Base-by-base conservation (phyloP, 1,140 invertebrate species). In the Hermatobates lingyangjiaoensis region DNA sequence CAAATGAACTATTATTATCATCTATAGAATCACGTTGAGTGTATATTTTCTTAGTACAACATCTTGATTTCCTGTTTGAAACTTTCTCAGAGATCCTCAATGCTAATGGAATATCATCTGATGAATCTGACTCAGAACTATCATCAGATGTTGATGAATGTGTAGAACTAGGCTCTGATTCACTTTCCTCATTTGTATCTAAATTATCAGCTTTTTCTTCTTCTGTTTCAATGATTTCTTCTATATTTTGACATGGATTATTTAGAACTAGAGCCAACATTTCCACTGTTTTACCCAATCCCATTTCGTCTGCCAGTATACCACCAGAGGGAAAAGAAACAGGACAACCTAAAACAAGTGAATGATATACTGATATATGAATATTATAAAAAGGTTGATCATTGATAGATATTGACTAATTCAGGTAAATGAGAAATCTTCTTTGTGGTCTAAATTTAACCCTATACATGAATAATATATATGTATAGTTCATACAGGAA, bases 261-360 rank as follows among this genome's bases (percentile, higher is more conserved):
- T 68, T 59, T 40, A 86, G 60, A 56, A 87, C 72, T 50, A 77
- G 73, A 15, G 79, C 73, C 12, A 87, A 59, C 21, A 86, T 73
- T 66, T 87, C 83, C 3, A 87, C 75, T 0, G 84, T 87, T 68
- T 87, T 87, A 1, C 84, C 84, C 18, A 87, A 62, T 10, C 83
- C 84, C 84, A 87, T 88, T 67, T 87, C 83, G 67, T 88, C 84
- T 18, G 81, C 82, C 44, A 88, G 64, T 50, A 88, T 84, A 4
- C 83, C 84, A 48, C 83, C 82, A n/a, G 69, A 72, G 30, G 68
- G 65, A 25, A 66, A 54, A n/a, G 34, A 38, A n/a, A 21, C 14
- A 45, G 27, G 28, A n/a, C 18, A 50, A 18, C 38, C 18, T 21
- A 25, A 34, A 21, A 7, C 27, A 26, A 24, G 1, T 2, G n/a